phyloP scores from a whole-genome alignment of 2,113 vertebrate genomes.

The Gasterosteus nipponicus region DNA sequence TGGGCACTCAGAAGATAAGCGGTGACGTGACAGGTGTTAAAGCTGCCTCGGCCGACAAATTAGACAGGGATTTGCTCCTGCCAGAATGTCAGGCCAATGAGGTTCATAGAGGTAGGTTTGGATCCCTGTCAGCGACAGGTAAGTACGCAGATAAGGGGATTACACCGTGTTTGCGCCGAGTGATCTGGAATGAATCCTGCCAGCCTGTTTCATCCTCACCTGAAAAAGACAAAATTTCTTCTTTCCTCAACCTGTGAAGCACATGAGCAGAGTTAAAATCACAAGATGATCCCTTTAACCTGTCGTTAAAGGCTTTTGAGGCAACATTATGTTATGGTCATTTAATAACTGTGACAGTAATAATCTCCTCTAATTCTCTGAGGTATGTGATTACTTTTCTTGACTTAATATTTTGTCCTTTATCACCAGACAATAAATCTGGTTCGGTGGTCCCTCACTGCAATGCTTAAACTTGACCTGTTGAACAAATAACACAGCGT shows the following conservation, averaged over 20 bases:
- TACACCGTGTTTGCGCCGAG: slow-evolving; percentile 74
- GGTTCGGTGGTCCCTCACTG: slow-evolving; percentile 31
- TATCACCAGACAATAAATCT: slow-evolving; percentile 45
- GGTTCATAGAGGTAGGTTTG: slow-evolving; percentile 68
- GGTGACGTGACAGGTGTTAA: slow-evolving; percentile 66
- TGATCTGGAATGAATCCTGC: slow-evolving; percentile 80
- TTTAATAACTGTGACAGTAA: slow-evolving; percentile 57
- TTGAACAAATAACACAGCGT: slow-evolving; percentile 51
- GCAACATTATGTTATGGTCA: slow-evolving; percentile 50
- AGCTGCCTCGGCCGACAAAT: slow-evolving; percentile 73
- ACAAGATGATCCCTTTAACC: slow-evolving; percentile 57
- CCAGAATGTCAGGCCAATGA: slow-evolving; percentile 75
- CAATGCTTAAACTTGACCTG: slow-evolving; percentile 58
- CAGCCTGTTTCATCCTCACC: slow-evolving; percentile 74
- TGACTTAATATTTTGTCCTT: slow-evolving; percentile 33
- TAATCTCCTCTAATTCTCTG: slow-evolving; percentile 58
- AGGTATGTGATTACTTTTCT: slow-evolving; percentile 41
- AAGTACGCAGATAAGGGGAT: slow-evolving; percentile 81
- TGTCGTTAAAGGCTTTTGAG: slow-evolving; percentile 43
- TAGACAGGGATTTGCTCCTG: slow-evolving; percentile 77
- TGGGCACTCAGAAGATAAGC: slow-evolving; percentile 74
- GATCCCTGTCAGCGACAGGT: slow-evolving; percentile 79
- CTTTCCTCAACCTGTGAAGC: slow-evolving; percentile 44
- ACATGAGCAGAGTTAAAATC: slow-evolving; percentile 53
- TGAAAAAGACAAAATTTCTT: slow-evolving; percentile 51